phyloP scores from a whole-genome alignment of 2,113 vertebrate genomes.

The Sceloporus tristichus region DNA sequence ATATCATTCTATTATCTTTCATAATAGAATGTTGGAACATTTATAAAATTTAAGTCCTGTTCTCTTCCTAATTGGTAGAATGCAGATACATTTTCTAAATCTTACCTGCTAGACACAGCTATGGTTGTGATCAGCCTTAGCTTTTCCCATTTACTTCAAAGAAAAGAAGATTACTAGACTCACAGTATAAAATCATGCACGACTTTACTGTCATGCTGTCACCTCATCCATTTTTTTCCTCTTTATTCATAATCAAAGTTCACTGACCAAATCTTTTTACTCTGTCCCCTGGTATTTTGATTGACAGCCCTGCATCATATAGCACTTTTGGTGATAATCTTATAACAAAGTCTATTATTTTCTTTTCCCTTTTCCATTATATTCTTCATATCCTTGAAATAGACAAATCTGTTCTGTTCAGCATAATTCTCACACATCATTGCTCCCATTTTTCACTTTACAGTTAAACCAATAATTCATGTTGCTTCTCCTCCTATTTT shows the following conservation, averaged over 20 bases:
- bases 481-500: slow-evolving; percentile 13
- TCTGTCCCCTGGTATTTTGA: slow-evolving; percentile 26
- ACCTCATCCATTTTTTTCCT: slow-evolving; percentile 13
- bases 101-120: slow-evolving; percentile 15
- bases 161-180: background rate
- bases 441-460: slow-evolving; percentile 4
- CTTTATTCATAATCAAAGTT: slow-evolving; percentile 4
- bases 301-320: background rate
- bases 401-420: slow-evolving; percentile 15
- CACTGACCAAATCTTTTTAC: slow-evolving; percentile 12
- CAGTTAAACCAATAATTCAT: slow-evolving; percentile 14
- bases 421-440: slow-evolving; percentile 11
- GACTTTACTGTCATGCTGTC: background rate
- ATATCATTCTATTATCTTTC: background rate
- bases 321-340: background rate
- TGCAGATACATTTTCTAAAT: background rate
- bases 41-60: slow-evolving; percentile 7
- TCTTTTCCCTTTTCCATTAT: background rate
- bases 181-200: slow-evolving; percentile 4
- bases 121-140: accelerated
- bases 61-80: slow-evolving; percentile 27
- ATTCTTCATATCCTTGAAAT: background rate
- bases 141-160: background rate
- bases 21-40: slow-evolving; percentile 7
- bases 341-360: slow-evolving; percentile 26